phyloP scores from a whole-genome alignment of 2,113 vertebrate species.

The Nannospalax galili region DNA sequence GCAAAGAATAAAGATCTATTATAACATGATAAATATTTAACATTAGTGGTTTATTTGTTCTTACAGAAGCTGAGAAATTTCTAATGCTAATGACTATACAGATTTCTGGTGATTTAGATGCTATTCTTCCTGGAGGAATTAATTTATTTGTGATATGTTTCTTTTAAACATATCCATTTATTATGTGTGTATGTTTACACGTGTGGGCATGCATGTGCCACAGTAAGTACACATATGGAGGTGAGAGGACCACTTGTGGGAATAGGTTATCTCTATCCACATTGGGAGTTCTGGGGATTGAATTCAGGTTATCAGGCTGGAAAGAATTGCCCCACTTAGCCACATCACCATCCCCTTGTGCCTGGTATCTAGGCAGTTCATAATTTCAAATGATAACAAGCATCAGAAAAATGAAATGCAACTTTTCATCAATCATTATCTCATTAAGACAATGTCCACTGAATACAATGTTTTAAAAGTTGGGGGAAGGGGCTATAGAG shows the following conservation, averaged over 20 bases:
- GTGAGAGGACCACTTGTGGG: neutral
- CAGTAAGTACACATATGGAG: neutral
- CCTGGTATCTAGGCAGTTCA: neutral
- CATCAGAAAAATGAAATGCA: neutral
- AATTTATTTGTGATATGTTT: neutral
- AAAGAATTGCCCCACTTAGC: no score
- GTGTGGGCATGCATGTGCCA: neutral
- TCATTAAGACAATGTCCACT: neutral
- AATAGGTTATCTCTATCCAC: no score
- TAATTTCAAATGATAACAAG: neutral
- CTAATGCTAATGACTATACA: neutral
- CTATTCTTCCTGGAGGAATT: neutral
- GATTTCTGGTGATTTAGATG: neutral
- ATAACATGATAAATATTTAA: neutral
- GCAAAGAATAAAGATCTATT: neutral
- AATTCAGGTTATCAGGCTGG: neutral
- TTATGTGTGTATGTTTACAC: no score
- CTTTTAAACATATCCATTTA: no score
- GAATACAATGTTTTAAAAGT: neutral
- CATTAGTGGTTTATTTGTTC: neutral
- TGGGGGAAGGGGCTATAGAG: no score
- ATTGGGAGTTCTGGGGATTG: neutral
- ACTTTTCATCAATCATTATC: neutral
- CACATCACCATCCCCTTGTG: neutral
- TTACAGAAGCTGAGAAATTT: neutral